Evolutionary conservation across 2,888 invertebrate species (phyloP).

Genomic region (Diploptera punctata): DNA sequence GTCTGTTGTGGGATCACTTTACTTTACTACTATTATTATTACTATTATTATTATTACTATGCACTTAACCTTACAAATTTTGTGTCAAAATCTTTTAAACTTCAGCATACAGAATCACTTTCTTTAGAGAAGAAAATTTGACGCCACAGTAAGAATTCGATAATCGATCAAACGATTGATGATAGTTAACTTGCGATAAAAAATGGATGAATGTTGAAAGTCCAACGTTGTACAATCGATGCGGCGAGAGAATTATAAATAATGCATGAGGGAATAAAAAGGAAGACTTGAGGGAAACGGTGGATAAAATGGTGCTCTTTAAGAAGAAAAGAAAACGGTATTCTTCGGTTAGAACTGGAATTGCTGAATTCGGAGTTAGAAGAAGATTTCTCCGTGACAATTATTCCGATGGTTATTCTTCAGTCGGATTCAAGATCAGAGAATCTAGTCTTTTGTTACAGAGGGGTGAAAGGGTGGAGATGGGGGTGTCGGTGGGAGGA

Average conservation of each 20-base stretch:
- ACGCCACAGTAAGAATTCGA: no score
- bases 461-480: not conserved
- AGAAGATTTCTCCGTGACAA: not conserved
- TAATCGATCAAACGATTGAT: no score
- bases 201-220: no score
- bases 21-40: no score
- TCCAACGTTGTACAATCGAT: not conserved
- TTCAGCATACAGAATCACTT: no score
- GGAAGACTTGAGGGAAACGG: not conserved
- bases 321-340: conserved; percentile 7
- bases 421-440: conserved; percentile 1
- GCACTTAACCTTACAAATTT: no score
- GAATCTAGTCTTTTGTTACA: not conserved
- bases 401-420: conserved; percentile 15
- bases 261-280: not conserved
- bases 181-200: no score
- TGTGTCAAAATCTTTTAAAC: no score
- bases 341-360: not conserved
- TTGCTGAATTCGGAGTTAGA: not conserved
- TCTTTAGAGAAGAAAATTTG: no score
- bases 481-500: not conserved
- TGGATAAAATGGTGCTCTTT: not conserved
- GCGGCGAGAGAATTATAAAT: not conserved
- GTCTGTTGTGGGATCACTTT: no score
- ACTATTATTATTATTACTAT: no score